Conservation (phyloP, 2,113 vertebrate species). For the Notarius lentiginosus region DNA sequence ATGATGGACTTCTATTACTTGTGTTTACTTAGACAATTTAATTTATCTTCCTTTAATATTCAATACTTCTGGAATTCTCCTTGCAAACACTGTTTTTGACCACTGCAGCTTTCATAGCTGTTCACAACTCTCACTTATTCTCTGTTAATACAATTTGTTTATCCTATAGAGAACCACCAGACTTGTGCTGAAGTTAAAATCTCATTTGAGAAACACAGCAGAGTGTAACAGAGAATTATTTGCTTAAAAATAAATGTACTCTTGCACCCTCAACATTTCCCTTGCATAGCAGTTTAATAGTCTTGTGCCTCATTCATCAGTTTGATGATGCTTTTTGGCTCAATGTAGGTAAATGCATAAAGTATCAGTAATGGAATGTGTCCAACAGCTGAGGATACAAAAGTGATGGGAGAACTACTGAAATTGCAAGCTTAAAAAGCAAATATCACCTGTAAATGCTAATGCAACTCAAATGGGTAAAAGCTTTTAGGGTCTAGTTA, state of each 20-base stretch:
- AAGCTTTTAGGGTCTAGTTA: constrained; percentile 20
- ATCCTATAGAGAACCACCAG: neutral
- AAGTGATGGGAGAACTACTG: constrained; percentile 2
- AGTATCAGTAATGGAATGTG: constrained; percentile 22
- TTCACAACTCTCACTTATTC: neutral
- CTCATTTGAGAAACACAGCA: constrained; percentile 14
- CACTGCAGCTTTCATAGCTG: neutral
- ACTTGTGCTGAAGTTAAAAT: constrained; percentile 10
- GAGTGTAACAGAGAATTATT: constrained; percentile 29
- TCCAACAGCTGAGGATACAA: constrained; percentile 25
- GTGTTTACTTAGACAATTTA: neutral
- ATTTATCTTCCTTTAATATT: neutral
- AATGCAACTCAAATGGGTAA: constrained; percentile 1
- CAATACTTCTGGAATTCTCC: neutral
- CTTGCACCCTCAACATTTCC: constrained; percentile 19
- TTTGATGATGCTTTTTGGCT: constrained; percentile 38
- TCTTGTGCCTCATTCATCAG: constrained; percentile 27
- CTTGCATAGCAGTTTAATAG: constrained; percentile 21
- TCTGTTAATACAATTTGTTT: constrained; percentile 23
- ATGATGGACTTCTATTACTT: neutral
- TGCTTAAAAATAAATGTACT: constrained; percentile 14
- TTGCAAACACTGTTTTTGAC: neutral
- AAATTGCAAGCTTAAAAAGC: constrained; percentile 11
- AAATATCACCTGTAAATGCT: constrained; percentile 21
- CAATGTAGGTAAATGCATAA: constrained; percentile 20